phyloP scores from a whole-genome alignment of 1,140 invertebrate genomes.

The Cydia splendana region DNA sequence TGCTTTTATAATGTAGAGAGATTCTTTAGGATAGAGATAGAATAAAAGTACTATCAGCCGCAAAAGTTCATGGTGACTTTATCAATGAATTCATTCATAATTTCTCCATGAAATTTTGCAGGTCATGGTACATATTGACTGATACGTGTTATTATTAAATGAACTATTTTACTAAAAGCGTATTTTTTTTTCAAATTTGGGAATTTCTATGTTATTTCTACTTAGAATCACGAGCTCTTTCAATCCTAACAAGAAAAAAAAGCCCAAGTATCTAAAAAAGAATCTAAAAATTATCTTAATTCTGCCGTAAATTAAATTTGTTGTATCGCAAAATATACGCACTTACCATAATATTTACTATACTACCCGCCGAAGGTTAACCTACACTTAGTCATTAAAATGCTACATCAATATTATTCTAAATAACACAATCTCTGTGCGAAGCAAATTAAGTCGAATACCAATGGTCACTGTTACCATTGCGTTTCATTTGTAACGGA shows the following conservation, averaged over 20 bases:
- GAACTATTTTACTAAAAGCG: no score
- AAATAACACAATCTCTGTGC: not conserved
- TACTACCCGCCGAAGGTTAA: slow-evolving; percentile 1
- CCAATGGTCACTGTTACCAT: not conserved
- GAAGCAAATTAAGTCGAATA: not conserved
- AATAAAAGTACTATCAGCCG: no score
- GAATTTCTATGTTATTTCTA: no score
- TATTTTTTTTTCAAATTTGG: no score
- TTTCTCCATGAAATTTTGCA: no score
- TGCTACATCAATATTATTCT: slow-evolving; percentile 16
- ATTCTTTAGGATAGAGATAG: no score
- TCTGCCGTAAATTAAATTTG: not conserved
- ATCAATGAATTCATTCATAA: no score
- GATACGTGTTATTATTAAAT: no score
- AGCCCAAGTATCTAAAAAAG: not conserved
- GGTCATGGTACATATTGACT: no score
- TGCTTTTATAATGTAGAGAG: no score
- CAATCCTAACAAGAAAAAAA: not conserved
- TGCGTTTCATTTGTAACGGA: not conserved
- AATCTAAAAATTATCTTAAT: not conserved
- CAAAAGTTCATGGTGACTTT: no score
- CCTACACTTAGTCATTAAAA: slow-evolving; percentile 24
- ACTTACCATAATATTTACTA: not conserved
- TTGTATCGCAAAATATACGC: not conserved
- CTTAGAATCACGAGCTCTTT: no score